Evolutionary conservation across 2,113 vertebrate species (phyloP).

Genomic region (Anarrhichthys ocellatus): DNA sequence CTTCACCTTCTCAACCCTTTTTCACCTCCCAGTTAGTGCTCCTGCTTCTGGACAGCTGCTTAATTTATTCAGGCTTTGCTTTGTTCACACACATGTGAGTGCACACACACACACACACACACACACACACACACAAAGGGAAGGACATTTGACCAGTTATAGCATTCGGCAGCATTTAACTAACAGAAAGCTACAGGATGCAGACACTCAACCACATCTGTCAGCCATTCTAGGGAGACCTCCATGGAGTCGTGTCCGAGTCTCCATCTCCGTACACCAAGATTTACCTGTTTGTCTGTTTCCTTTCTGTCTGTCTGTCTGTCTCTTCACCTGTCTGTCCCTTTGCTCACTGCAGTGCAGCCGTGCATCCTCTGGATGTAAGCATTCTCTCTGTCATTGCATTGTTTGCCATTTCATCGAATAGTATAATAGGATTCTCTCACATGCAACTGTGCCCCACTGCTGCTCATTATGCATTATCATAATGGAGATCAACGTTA

Average conservation of each 20-base stretch:
- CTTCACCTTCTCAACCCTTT: slow-evolving; percentile 32
- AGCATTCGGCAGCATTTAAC: background rate
- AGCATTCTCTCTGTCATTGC: slow-evolving; percentile 73
- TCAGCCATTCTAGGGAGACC: background rate
- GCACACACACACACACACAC: slow-evolving; percentile 1
- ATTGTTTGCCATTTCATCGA: slow-evolving; percentile 52
- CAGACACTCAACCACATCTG: background rate
- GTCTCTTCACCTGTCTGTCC: slow-evolving; percentile 67
- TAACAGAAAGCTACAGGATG: background rate
- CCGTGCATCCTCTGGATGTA: slow-evolving; percentile 76
- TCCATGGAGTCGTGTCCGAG: background rate
- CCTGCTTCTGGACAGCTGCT: slow-evolving; percentile 23
- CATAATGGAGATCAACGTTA: slow-evolving; percentile 50
- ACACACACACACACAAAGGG: background rate
- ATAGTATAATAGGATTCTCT: slow-evolving; percentile 2
- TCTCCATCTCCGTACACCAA: slow-evolving; percentile 23
- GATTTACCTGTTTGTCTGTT: slow-evolving; percentile 66
- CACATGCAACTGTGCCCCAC: slow-evolving; percentile 18
- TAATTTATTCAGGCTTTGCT: slow-evolving; percentile 1
- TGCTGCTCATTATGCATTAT: slow-evolving; percentile 40
- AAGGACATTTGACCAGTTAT: background rate
- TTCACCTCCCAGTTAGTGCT: slow-evolving; percentile 14
- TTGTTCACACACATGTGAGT: background rate
- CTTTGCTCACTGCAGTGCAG: slow-evolving; percentile 71
- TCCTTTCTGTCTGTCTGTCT: slow-evolving; percentile 57